Evolutionary conservation across 2,113 vertebrate species (phyloP).

Genomic region (Percopsis transmontana): DNA sequence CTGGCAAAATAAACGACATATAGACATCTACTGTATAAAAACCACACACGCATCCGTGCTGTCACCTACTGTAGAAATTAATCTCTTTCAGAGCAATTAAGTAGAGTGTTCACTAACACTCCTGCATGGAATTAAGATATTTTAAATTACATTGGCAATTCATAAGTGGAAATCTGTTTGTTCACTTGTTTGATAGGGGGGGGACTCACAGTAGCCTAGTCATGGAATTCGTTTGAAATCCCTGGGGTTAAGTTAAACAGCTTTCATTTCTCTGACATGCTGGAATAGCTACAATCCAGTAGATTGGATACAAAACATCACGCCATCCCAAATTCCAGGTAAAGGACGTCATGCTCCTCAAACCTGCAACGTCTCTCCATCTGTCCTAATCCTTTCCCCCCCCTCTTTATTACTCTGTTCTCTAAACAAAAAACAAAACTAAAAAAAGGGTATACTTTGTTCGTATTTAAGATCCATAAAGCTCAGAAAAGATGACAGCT

Average conservation of each 20-base stretch:
- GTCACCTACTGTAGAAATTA: conserved; percentile 18
- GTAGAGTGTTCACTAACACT: conserved; percentile 13
- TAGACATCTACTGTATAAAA: conserved; percentile 21
- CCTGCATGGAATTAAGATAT: conserved; percentile 10
- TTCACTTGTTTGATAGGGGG: conserved; percentile 26
- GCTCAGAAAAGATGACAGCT: conserved; percentile 28
- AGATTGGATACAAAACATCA: conserved; percentile 28
- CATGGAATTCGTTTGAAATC: conserved; percentile 32
- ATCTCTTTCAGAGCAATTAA: conserved; percentile 26
- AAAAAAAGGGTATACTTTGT: no score
- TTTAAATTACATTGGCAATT: conserved; percentile 28
- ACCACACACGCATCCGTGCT: conserved; percentile 4
- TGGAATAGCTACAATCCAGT: conserved; percentile 35
- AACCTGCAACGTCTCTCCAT: conserved; percentile 12
- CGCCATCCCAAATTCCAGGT: conserved; percentile 26
- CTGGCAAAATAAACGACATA: conserved; percentile 16
- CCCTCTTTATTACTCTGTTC: conserved; percentile 2
- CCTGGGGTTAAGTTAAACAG: conserved; percentile 39
- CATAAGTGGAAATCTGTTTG: conserved; percentile 34
- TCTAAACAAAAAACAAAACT: neutral
- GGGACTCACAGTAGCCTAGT: conserved; percentile 8
- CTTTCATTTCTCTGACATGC: conserved; percentile 52
- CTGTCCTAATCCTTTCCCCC: conserved; percentile 14
- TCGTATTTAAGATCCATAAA: conserved; percentile 20
- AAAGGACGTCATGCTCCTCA: conserved; percentile 56